Percentiles rank a stretch among this genome's conserved stretches.
Evolutionary conservation across 92 coral and sea anemone species (phyloP).

Genomic region (Micromussa lordhowensis): DNA sequence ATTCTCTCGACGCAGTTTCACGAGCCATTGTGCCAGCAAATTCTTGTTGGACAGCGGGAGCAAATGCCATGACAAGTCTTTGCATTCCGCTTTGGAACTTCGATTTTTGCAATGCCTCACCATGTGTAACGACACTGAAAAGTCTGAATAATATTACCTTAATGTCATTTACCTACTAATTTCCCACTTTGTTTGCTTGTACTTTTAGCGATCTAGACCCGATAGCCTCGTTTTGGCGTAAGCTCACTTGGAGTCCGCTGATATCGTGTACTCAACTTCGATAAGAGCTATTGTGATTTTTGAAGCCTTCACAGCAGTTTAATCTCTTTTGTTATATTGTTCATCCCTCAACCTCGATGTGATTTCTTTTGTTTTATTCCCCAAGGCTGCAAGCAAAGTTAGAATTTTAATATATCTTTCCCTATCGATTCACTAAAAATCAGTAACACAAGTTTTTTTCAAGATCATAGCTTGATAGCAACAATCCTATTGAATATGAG

Average conservation of each 20-base stretch:
- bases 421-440: too few relatives aligned
- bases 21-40: conserved; percentile 48
- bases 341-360: too few relatives aligned
- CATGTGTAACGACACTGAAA: background rate
- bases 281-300: background rate
- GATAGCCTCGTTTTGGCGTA: background rate
- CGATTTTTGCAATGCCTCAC: conserved; percentile 24
- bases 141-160: too few relatives aligned
- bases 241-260: background rate
- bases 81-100: conserved; percentile 49
- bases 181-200: background rate
- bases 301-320: too few relatives aligned
- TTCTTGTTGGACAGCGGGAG: conserved; percentile 40
- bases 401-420: too few relatives aligned
- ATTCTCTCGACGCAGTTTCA: conserved; percentile 44
- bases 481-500: too few relatives aligned
- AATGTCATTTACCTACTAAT: background rate
- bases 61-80: conserved; percentile 57
- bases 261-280: background rate
- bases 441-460: too few relatives aligned
- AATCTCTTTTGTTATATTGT: too few relatives aligned
- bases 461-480: too few relatives aligned
- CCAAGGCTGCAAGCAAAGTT: too few relatives aligned
- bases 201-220: background rate
- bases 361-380: too few relatives aligned